Conservation (phyloP, 2,797 vertebrate genomes). For the Gallinago stenura region DNA sequence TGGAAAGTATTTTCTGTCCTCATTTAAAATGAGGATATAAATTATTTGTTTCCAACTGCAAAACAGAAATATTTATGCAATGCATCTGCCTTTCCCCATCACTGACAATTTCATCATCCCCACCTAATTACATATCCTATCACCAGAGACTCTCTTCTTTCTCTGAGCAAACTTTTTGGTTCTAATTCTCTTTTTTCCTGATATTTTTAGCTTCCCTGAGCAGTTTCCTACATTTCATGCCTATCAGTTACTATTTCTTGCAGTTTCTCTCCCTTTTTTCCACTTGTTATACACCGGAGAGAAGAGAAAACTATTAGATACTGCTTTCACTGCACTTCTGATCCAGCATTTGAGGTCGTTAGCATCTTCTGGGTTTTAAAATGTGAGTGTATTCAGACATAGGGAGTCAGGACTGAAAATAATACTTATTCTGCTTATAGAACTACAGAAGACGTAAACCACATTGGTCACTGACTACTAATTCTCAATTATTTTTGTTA, state of each 20-base stretch:
- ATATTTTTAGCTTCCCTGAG: neutral
- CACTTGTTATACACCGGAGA: neutral
- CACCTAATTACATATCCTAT: neutral
- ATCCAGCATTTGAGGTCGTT: neutral
- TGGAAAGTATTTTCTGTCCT: neutral
- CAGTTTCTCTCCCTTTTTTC: neutral
- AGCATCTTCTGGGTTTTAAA: neutral
- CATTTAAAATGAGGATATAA: neutral
- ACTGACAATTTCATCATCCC: neutral
- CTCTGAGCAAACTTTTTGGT: neutral
- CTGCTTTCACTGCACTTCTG: neutral
- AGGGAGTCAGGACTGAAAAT: neutral
- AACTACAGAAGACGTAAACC: neutral
- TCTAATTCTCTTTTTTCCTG: neutral
- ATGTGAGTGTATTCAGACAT: neutral
- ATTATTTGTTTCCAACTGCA: neutral
- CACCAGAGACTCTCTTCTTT: neutral
- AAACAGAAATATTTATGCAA: neutral
- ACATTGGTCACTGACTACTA: neutral
- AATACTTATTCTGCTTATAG: neutral
- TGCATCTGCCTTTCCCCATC: accelerated
- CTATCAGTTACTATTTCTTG: neutral
- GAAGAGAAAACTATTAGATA: neutral
- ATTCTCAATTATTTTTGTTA: neutral
- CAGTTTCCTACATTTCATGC: neutral